Percentiles rank a stretch among this genome's conserved stretches.
Conservation (phyloP, 2,797 vertebrate genomes). For the Mareca penelope region DNA sequence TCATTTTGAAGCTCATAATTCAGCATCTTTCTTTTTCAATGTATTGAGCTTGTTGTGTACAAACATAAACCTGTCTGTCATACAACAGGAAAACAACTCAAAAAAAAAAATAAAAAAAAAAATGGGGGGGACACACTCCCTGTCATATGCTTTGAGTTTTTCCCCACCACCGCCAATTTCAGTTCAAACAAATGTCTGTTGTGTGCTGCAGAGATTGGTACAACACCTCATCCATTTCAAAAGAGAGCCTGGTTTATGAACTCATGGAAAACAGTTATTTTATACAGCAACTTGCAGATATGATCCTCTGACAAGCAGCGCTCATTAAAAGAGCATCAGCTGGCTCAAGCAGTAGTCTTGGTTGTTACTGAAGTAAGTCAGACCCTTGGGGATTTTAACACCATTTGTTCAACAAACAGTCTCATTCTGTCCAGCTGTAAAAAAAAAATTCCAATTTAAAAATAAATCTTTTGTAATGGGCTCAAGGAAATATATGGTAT, state of each 20-base stretch:
- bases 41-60: conserved; percentile 24
- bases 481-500: conserved; percentile 56
- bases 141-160: background rate
- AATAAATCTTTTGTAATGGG: conserved; percentile 69
- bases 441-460: conserved; percentile 57
- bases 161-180: background rate
- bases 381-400: conserved; percentile 55
- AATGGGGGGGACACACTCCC: background rate
- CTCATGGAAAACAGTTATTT: conserved; percentile 53
- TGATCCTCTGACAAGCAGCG: conserved; percentile 64
- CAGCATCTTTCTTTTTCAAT: conserved; percentile 10
- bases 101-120: conserved; percentile 9
- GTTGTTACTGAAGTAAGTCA: conserved; percentile 40
- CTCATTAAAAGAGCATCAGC: conserved; percentile 72
- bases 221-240: conserved; percentile 60
- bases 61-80: conserved; percentile 25
- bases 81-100: background rate
- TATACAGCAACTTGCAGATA: conserved; percentile 57
- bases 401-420: conserved; percentile 69
- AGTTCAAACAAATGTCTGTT: conserved; percentile 57
- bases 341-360: conserved; percentile 30
- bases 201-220: conserved; percentile 36
- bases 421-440: conserved; percentile 48
- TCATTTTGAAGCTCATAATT: conserved; percentile 14
- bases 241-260: conserved; percentile 61